These are phyloP conservation scores for Leptinotarsa defecta DNA, from an alignment of 1,140 invertebrate species.

Conservation along the genomic window DNA sequence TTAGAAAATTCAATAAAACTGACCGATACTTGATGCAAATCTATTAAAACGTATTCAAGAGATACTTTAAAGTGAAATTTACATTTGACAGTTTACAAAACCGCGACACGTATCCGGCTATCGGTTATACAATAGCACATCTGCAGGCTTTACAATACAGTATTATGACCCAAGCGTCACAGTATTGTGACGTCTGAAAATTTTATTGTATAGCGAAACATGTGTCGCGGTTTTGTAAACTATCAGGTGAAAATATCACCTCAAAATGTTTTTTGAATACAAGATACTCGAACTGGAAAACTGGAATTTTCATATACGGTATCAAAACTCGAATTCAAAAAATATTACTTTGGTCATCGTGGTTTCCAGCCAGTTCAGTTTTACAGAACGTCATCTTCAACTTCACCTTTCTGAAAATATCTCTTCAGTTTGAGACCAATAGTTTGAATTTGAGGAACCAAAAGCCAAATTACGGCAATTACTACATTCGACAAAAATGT, in stretches of 20 bases:
- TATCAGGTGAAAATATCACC: background rate
- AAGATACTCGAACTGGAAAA: background rate
- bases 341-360: too few species aligned
- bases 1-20: too few species aligned
- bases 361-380: background rate
- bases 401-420: constrained; percentile 15
- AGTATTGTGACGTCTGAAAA: too few species aligned
- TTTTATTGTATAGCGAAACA: background rate
- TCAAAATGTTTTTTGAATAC: background rate
- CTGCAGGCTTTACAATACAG: too few species aligned
- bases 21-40: too few species aligned
- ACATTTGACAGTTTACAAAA: too few species aligned
- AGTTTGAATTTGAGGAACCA: constrained; percentile 32
- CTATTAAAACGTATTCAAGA: too few species aligned
- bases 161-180: too few species aligned
- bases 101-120: too few species aligned
- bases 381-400: background rate
- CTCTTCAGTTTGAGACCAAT: constrained; percentile 16
- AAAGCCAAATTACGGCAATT: constrained; percentile 39
- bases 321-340: background rate
- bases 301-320: background rate
- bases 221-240: background rate
- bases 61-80: too few species aligned
- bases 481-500: constrained; percentile 34
- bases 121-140: too few species aligned